Evolutionary conservation across 2,797 vertebrate species (phyloP).

Genomic region (Thamnophis elegans): DNA sequence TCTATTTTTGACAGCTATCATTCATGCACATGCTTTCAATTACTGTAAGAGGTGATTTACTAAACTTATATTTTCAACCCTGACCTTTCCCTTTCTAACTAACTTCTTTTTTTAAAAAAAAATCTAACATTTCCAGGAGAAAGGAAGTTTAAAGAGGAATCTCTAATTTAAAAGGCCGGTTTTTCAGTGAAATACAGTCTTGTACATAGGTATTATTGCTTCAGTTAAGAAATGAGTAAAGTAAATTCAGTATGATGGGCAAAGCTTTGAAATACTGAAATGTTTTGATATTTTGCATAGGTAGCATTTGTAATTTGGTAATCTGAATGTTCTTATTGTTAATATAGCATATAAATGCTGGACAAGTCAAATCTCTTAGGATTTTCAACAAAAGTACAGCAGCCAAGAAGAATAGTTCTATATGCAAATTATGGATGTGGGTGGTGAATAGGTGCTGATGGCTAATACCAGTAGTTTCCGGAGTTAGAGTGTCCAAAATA

Average conservation of each 20-base stretch:
- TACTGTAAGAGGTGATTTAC: constrained; percentile 1
- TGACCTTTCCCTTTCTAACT: background rate
- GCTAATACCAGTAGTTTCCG: background rate
- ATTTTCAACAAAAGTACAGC: background rate
- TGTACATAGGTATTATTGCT: background rate
- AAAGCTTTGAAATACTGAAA: background rate
- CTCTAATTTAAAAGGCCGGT: background rate
- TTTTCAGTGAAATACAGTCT: background rate
- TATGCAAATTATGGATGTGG: background rate
- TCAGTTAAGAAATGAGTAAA: background rate
- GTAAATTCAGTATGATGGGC: background rate
- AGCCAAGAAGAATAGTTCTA: background rate
- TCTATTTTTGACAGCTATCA: background rate
- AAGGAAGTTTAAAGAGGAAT: background rate
- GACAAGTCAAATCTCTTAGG: background rate
- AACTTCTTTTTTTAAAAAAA: background rate
- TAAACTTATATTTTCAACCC: background rate
- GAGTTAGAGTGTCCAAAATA: background rate
- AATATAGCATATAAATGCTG: background rate
- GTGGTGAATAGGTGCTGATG: background rate
- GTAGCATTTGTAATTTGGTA: background rate
- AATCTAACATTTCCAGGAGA: background rate
- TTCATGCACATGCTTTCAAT: background rate
- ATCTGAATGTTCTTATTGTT: background rate
- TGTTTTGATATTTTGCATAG: background rate